phyloP scores from a whole-genome alignment of 2,888 invertebrate species.

The Cheilosia grossa region DNA sequence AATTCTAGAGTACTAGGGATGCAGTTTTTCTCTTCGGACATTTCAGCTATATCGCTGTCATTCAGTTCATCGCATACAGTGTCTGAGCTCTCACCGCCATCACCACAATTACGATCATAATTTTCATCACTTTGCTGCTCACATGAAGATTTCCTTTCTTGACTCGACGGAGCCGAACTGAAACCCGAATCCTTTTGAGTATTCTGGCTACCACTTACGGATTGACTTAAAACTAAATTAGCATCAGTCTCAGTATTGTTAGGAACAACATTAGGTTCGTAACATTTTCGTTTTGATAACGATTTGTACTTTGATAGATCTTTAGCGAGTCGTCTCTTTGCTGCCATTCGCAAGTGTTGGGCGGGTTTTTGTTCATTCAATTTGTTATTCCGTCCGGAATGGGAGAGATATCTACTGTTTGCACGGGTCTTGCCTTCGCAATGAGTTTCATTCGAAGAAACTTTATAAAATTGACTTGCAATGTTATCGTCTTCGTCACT shows the following conservation, averaged over 20 bases:
- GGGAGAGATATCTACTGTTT: constrained; percentile 19
- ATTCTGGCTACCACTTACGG: constrained; percentile 33
- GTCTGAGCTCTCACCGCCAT: constrained; percentile 49
- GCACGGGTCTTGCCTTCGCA: constrained; percentile 17
- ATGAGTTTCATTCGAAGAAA: neutral
- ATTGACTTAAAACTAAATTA: constrained; percentile 65
- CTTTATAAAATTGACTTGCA: constrained; percentile 48
- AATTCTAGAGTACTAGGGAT: constrained; percentile 30
- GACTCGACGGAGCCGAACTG: constrained; percentile 77
- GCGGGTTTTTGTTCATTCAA: constrained; percentile 26
- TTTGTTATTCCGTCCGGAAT: neutral
- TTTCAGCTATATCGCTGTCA: constrained; percentile 60
- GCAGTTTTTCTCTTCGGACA: constrained; percentile 27
- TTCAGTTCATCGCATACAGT: constrained; percentile 67
- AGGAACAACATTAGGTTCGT: constrained; percentile 2
- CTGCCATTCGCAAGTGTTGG: constrained; percentile 33
- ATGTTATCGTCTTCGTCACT: constrained; percentile 65
- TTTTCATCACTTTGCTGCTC: constrained; percentile 50
- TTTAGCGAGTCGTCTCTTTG: constrained; percentile 41
- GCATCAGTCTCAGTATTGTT: constrained; percentile 64
- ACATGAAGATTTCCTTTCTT: constrained; percentile 72
- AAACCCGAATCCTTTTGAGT: constrained; percentile 77
- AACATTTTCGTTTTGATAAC: constrained; percentile 35
- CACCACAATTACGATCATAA: constrained; percentile 29
- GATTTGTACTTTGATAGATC: constrained; percentile 26